A percentile compares a stretch with the other conserved stretches of the same genome.
Conservation (phyloP, 2,888 invertebrate species). For the Dione juno region DNA sequence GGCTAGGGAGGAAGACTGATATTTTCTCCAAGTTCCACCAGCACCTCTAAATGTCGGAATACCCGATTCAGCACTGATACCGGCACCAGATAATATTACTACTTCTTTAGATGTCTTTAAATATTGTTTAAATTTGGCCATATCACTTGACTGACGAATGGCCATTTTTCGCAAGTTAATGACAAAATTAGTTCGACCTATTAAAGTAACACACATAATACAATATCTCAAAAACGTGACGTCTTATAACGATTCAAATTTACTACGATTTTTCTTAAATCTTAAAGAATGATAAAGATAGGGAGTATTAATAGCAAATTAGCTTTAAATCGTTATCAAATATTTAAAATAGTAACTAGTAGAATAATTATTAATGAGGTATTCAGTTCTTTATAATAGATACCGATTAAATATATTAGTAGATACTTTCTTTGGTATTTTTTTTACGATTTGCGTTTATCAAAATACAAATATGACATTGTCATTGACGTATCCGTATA, state of each 20-base stretch:
- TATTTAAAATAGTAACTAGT: neutral
- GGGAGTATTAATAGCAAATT: neutral
- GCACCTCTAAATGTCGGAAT: slow-evolving; percentile 93
- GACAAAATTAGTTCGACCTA: slow-evolving; percentile 48
- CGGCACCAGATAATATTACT: slow-evolving; percentile 89
- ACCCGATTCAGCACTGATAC: slow-evolving; percentile 92
- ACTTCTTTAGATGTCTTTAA: slow-evolving; percentile 85
- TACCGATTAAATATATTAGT: too few relatives aligned
- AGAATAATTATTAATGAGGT: neutral
- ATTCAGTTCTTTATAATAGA: too few relatives aligned
- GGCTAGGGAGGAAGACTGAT: slow-evolving; percentile 86
- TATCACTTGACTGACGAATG: slow-evolving; percentile 66
- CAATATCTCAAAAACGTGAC: neutral
- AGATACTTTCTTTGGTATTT: neutral
- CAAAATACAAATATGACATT: too few relatives aligned
- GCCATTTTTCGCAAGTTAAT: slow-evolving; percentile 50
- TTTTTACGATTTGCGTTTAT: too few relatives aligned
- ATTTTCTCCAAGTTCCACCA: slow-evolving; percentile 92
- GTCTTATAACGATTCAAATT: neutral
- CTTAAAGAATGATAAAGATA: neutral
- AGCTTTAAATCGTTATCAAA: neutral
- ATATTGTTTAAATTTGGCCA: slow-evolving; percentile 81
- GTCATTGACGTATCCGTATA: too few relatives aligned
- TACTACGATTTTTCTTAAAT: neutral
- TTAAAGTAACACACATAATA: slow-evolving; percentile 54